Percentiles rank a stretch among this genome's conserved stretches.
phyloP scores from a whole-genome alignment of 1,140 invertebrate genomes.

The Pogonognathellus flavescens region DNA sequence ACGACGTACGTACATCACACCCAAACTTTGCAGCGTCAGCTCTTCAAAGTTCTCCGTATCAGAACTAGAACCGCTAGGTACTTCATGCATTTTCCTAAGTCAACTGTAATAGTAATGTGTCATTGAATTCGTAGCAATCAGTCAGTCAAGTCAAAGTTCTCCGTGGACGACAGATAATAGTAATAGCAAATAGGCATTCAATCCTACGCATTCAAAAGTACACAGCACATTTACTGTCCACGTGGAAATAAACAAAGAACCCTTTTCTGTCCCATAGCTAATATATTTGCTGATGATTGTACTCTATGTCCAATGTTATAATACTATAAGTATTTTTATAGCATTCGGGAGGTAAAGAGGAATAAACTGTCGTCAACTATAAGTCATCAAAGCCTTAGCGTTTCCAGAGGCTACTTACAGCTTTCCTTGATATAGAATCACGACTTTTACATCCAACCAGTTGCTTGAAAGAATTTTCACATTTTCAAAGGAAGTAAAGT shows the following conservation, averaged over 20 bases:
- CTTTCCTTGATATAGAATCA: too few relatives aligned
- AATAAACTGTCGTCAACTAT: not conserved
- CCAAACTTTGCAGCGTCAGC: too few relatives aligned
- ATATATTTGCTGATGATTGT: not conserved
- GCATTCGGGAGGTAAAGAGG: not conserved
- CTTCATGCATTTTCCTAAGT: not conserved
- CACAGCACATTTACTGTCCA: not conserved
- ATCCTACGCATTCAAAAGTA: not conserved
- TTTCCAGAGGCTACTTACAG: too few relatives aligned
- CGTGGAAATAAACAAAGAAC: not conserved
- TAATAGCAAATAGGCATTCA: not conserved
- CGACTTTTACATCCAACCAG: too few relatives aligned
- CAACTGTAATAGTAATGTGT: not conserved
- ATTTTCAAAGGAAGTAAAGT: too few relatives aligned
- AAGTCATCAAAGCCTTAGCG: too few relatives aligned
- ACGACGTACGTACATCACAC: too few relatives aligned
- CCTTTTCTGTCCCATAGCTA: not conserved
- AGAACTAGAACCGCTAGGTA: too few relatives aligned
- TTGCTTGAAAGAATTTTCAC: too few relatives aligned
- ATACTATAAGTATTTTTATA: not conserved
- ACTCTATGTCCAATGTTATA: not conserved
- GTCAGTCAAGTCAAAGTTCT: conserved; percentile 1
- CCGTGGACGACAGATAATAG: not conserved
- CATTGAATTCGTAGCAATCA: not conserved
- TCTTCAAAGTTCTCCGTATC: too few relatives aligned